phyloP scores from a whole-genome alignment of 2,888 invertebrate species.

The Bembecia ichneumoniformis region DNA sequence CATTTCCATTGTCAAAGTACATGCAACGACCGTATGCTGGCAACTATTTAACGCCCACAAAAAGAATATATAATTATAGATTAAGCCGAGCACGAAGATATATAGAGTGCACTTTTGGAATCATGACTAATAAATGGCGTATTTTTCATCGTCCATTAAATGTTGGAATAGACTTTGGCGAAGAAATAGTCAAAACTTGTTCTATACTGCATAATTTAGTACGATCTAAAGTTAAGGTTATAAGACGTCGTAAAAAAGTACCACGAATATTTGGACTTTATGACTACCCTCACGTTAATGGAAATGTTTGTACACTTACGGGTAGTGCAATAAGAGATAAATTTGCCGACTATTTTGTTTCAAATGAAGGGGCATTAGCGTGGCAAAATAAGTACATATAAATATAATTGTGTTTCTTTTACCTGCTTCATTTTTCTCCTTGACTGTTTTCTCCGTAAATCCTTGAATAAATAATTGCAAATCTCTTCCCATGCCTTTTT shows the following conservation, averaged over 20 bases:
- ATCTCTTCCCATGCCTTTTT: too few species aligned
- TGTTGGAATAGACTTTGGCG: constrained; percentile 7
- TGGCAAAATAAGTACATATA: constrained; percentile 13
- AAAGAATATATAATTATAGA: too few species aligned
- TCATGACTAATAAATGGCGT: constrained; percentile 5
- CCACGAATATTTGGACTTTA: background rate
- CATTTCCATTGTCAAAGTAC: constrained; percentile 11
- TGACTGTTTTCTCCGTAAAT: constrained; percentile 10
- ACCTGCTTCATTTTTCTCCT: constrained; percentile 13
- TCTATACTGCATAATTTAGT: constrained; percentile 11
- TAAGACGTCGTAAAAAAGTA: background rate
- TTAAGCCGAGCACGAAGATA: constrained; percentile 7
- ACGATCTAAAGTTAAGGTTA: constrained; percentile 2
- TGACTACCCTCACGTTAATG: background rate
- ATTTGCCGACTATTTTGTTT: constrained; percentile 11
- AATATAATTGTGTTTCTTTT: constrained; percentile 7
- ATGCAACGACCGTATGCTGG: constrained; percentile 11
- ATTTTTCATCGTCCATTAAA: constrained; percentile 3
- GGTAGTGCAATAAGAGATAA: too few species aligned
- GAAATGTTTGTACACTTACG: too few species aligned
- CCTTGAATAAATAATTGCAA: constrained; percentile 11
- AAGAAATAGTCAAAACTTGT: constrained; percentile 12
- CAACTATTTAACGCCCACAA: constrained; percentile 4
- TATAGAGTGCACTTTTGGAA: constrained; percentile 6
- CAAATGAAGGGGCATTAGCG: constrained; percentile 10